Evolutionary conservation across 64 coral and sea anemone genomes (phyloP).

Genomic region (Trachythela sp.): DNA sequence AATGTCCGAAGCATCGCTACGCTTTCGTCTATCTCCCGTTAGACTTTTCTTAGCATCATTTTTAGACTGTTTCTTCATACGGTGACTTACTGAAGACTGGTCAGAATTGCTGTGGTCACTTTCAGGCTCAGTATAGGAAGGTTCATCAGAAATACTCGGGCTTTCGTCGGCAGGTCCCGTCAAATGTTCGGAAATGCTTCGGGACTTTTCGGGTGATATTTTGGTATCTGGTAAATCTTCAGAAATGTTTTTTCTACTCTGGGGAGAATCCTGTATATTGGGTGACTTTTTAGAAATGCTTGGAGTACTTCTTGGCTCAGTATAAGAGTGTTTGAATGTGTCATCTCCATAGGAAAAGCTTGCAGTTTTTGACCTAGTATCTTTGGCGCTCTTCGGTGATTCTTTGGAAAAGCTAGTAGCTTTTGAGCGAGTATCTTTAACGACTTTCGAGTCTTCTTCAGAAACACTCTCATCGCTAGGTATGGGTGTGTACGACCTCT

Average conservation of each 20-base stretch:
- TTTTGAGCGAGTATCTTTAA: background rate
- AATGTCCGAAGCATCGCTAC: background rate
- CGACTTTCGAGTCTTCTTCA: background rate
- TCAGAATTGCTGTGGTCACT: background rate
- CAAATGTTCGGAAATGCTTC: background rate
- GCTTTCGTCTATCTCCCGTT: background rate
- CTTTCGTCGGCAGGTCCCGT: background rate
- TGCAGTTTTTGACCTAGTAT: background rate
- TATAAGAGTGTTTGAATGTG: background rate
- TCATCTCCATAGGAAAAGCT: background rate
- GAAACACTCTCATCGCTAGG: background rate
- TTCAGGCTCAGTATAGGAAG: background rate
- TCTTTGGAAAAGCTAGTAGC: background rate
- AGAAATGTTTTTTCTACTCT: background rate
- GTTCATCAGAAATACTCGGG: background rate
- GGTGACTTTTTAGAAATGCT: background rate
- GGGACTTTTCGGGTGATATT: background rate
- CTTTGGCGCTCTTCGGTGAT: background rate
- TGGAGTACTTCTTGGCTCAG: background rate
- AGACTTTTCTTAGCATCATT: background rate
- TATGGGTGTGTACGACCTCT: background rate
- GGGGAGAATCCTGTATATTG: background rate
- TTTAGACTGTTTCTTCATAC: background rate
- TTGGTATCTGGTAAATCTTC: background rate
- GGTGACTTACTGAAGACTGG: background rate